phyloP scores from a whole-genome alignment of 2,888 invertebrate genomes.

The Biston stratarius region DNA sequence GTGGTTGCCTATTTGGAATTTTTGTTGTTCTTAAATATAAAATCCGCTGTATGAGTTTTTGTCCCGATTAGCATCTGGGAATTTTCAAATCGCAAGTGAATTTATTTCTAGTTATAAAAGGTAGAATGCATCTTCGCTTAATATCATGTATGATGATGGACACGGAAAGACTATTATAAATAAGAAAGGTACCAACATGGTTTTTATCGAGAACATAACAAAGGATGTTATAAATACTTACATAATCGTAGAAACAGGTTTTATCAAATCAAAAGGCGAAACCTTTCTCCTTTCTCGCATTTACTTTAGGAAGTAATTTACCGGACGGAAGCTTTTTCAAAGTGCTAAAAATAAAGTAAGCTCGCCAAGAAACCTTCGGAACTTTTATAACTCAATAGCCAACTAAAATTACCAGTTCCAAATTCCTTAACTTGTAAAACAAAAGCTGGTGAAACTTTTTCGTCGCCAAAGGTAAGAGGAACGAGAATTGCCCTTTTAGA shows the following conservation, averaged over 20 bases:
- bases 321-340: conserved; percentile 15
- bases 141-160: no score
- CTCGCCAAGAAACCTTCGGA: conserved; percentile 23
- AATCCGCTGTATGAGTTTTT: no score
- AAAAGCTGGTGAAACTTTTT: conserved; percentile 37
- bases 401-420: conserved; percentile 29
- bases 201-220: no score
- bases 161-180: no score
- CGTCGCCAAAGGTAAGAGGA: conserved; percentile 6
- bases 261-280: background rate
- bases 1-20: no score
- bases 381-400: conserved; percentile 27
- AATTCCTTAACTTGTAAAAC: conserved; percentile 29
- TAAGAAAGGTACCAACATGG: no score
- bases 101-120: no score
- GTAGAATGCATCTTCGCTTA: no score
- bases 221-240: no score
- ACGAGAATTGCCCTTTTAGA: conserved; percentile 7
- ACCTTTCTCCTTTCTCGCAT: background rate
- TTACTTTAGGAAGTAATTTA: conserved; percentile 20
- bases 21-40: no score
- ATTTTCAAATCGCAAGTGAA: no score
- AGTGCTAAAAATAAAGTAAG: conserved; percentile 18
- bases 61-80: no score
- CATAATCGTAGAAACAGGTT: background rate